Base-by-base conservation (phyloP, 2,888 invertebrate species). In the Automeris io region DNA sequence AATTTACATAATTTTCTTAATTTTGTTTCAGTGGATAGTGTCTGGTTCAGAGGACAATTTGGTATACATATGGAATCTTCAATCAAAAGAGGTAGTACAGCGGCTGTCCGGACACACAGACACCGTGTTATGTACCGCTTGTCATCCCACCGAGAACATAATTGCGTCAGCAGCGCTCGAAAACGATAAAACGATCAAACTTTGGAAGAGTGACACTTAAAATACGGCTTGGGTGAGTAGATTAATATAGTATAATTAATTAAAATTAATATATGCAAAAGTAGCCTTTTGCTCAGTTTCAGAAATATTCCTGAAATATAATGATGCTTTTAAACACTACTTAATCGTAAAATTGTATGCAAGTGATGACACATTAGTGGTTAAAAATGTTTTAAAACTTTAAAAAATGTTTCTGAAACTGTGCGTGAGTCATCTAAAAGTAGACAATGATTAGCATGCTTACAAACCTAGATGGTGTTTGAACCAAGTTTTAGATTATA, bases 51-150 rank as follows among this genome's bases (percentile, higher is more conserved):
- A 99, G 85, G 99, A 99, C 80, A 96, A 98, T 74, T 91, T 96
- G 89, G 97, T 99, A 0, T 99, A 99, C 73, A 98, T 99, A 61
- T 99, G 99, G 99, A 99, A 99, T 88, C 89, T 99, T 49, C 99
- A 99, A 75, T 98, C 98, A 8, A 99, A 99, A 83, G 99, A 99
- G 88, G 95, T 99, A 42, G 99, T 99, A 42, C 99, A 99, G 82
- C 96, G 97, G 81, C 87, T 99, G 45, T 94, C 95, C 59, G 99
- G 99, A 0, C 99, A 99, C 73, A 96, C 97, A 49, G 98, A 98
- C 91, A 91, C 88, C 2, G 99, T 99, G 6, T 88, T 99, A 16
- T 98, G 98, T 69, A 99, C 99, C 13, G 98, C 99, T 2, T 99
- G 99, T 78, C 99, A 99, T 79, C 99, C 99, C 41, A 97, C 97